Evolutionary conservation across 2,888 invertebrate genomes (phyloP), one percentile per base, ranked within the genome.

Genomic region (Pyrocoelia pectoralis): DNA sequence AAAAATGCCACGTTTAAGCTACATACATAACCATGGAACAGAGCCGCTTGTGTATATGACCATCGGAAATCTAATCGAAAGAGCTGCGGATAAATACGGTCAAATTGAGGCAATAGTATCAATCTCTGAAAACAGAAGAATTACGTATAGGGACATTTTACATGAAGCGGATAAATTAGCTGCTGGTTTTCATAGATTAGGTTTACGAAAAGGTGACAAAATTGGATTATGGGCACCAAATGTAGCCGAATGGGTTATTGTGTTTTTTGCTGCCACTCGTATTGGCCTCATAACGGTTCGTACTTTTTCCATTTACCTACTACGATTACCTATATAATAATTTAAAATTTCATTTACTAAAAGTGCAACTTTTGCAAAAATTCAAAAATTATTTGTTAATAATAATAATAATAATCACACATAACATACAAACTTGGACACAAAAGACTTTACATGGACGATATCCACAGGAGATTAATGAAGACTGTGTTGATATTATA

Each of bases 191-290:
- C 51, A 43, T 40, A 71, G 85, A n/a, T 72, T 92, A 17, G 94
- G 94, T 0, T 73, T 94, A 13, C 76, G 86, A 56, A 84, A 80
- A 19, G 93, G 93, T 0, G 94, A 95, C 74, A 81, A 90, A 6
- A 75, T 96, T 1, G 94, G 90, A 0, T 83, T 95, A 15, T 94
- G 92, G 91, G 87, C 90, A 0, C 92, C 93, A 0, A 95, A 94
- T 80, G 83, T 84, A 33, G 77, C 86, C 46, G 89, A 93, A 75
- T 96, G 95, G 94, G n/a, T n/a, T n/a, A n/a, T n/a, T n/a, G n/a
- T n/a, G n/a, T n/a, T n/a, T n/a, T n/a, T n/a, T n/a, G n/a, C 90
- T 0, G 87, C 89, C 0, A 87, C 90, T 0, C 86, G 92, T 67
- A 86, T 87, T 1, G 95, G 94, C 0, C 80, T 92, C 1, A 83